Percentiles rank a stretch among this genome's conserved stretches.
phyloP scores from a whole-genome alignment of 2,797 vertebrate species.

The Eulemur coronatus region DNA sequence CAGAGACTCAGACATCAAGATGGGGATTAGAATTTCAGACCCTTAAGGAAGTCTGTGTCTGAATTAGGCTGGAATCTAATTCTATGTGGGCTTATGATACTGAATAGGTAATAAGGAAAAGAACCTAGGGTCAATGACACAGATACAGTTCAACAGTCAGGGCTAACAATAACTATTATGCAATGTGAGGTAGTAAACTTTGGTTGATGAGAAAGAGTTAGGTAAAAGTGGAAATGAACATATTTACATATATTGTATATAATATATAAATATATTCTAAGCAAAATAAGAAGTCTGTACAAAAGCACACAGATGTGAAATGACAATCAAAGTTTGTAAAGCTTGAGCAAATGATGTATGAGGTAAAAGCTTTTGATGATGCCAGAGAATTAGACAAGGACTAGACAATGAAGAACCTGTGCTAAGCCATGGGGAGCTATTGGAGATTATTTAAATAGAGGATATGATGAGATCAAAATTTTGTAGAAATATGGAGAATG shows the following conservation, averaged over 20 bases:
- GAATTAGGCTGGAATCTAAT: background rate
- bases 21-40: background rate
- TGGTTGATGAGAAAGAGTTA: background rate
- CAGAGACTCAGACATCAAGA: background rate
- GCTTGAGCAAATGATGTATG: background rate
- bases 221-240: background rate
- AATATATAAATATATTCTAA: background rate
- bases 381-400: background rate
- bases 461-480: background rate
- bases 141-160: background rate
- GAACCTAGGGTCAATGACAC: background rate
- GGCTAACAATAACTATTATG: background rate
- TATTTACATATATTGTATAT: background rate
- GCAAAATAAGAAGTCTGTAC: background rate
- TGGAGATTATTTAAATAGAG: background rate
- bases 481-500: background rate
- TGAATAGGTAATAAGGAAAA: background rate
- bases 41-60: background rate
- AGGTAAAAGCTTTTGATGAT: background rate
- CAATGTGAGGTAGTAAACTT: background rate
- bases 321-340: background rate
- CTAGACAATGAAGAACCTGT: background rate
- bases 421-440: background rate
- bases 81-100: background rate
- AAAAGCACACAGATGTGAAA: background rate